Base-by-base conservation (phyloP, 1,140 invertebrate genomes). In the Phymastichus coffea region DNA sequence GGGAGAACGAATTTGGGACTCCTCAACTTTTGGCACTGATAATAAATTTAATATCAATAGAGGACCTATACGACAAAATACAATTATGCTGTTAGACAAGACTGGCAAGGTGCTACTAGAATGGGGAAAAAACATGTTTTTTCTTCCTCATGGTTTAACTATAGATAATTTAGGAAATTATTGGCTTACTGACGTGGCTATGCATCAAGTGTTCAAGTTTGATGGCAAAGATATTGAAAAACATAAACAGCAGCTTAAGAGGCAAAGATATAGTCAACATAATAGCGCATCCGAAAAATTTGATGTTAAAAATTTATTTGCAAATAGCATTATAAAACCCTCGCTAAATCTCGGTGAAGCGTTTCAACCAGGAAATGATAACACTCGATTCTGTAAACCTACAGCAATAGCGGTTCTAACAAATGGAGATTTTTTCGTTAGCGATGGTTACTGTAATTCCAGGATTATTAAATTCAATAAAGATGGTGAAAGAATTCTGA, bases 371-470 rank as follows among this genome's bases (percentile, higher is more conserved):
- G 94, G 95, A 48, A 84, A 83, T 60, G 88, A 90, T 66, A 80
- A 87, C 41, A 75, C 70, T 3, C 90, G 91, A 69, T 97, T 97
- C 79, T 98, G 96, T 76, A 97, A 98, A 75, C 96, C 96, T 9
- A 92, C 93, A 7, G 88, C 91, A 7, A 92, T 97, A 2, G 94
- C 95, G 23, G 91, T 94, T 8, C 77, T 91, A 19, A 76, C 82
- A 6, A 88, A 86, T 67, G 94, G 93, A 0, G 88, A 93, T 56
- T 94, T 98, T 76, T 98, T 94, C 74, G 91, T 98, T 1, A 88
- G 93, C 10, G 96, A 98, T 80, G 92, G 93, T 10, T 98, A 98
- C 72, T 98, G 95, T 72, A 98, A 98, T 79, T 87, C 88, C 2
- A 82, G 95, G 63, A 86, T 98, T 23, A 81, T 98, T 22, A 95